Conservation (phyloP, 1,140 invertebrate species). For the Drosophila tristis region DNA sequence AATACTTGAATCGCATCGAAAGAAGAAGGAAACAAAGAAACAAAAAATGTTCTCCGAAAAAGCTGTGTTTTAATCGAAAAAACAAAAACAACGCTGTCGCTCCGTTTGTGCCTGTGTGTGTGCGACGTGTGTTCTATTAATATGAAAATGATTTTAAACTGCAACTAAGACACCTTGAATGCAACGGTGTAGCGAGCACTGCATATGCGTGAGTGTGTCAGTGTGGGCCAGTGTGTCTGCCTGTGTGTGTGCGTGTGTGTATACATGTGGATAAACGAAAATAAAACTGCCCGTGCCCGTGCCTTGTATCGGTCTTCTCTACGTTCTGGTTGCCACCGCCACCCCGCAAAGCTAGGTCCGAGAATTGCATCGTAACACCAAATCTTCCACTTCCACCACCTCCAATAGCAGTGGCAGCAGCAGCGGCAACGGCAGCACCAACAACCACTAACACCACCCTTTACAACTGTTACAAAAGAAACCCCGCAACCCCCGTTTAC, state of each 20-base stretch:
- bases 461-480: constrained; percentile 51
- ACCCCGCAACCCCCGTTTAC: constrained; percentile 38
- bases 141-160: constrained; percentile 36
- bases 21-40: constrained; percentile 25
- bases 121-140: constrained; percentile 8
- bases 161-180: constrained; percentile 44
- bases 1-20: background rate
- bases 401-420: constrained; percentile 3
- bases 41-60: constrained; percentile 33
- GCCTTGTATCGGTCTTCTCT: too few species aligned
- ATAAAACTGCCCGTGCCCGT: constrained; percentile 49
- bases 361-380: constrained; percentile 51
- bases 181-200: constrained; percentile 38
- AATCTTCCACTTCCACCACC: constrained; percentile 45
- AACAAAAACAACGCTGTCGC: constrained; percentile 4
- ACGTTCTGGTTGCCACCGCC: constrained; percentile 33
- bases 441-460: constrained; percentile 50
- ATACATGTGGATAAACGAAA: constrained; percentile 60
- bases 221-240: constrained; percentile 14
- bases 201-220: constrained; percentile 22
- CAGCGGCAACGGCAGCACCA: constrained; percentile 18
- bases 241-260: constrained; percentile 20
- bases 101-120: background rate
- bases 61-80: constrained; percentile 18
- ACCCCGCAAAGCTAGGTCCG: constrained; percentile 42